Evolutionary conservation across 2,888 invertebrate species (phyloP).

Genomic region (Laothoe populi): DNA sequence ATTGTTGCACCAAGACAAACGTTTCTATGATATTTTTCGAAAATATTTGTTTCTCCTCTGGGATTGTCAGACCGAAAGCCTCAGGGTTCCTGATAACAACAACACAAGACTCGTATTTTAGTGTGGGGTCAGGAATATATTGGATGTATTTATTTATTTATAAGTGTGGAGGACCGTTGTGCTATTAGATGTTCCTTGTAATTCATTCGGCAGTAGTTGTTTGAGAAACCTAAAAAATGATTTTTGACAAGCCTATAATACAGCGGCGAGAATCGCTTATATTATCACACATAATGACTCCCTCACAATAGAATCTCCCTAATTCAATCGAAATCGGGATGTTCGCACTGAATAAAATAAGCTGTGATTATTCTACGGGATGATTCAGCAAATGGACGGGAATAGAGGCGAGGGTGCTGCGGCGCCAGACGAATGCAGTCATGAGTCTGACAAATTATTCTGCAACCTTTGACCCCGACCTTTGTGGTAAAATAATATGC

Average conservation of each 20-base stretch:
- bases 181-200: too few species aligned
- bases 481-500: not conserved
- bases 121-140: too few species aligned
- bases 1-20: too few species aligned
- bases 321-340: conserved; percentile 20
- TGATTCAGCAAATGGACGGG: conserved; percentile 66
- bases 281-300: not conserved
- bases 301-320: conserved; percentile 4
- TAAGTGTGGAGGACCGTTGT: too few species aligned
- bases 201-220: too few species aligned
- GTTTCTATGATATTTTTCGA: too few species aligned
- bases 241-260: not conserved
- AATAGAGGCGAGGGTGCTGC: conserved; percentile 40
- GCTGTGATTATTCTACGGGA: conserved; percentile 60
- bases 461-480: not conserved
- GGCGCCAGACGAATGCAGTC: conserved; percentile 22
- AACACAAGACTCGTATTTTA: too few species aligned
- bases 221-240: not conserved
- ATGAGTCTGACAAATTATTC: conserved; percentile 8
- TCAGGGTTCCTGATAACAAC: too few species aligned
- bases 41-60: too few species aligned
- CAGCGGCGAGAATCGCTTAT: not conserved
- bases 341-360: conserved; percentile 24
- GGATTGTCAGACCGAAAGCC: too few species aligned
- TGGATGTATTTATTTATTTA: too few species aligned